Conservation (phyloP, 1,140 invertebrate species). For the Bombus superbus region DNA sequence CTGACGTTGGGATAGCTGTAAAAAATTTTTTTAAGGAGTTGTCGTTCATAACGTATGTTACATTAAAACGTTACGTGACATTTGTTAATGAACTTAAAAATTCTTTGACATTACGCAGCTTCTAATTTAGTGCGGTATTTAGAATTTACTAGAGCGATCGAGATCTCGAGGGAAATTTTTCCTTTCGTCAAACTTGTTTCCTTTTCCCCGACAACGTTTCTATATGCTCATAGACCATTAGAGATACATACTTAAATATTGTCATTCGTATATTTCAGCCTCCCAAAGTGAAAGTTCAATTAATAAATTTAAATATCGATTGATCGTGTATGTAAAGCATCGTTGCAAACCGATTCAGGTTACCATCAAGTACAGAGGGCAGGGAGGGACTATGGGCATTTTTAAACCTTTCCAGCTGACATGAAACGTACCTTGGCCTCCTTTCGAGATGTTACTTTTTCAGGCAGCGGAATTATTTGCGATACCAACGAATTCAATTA, state of each 20-base stretch:
- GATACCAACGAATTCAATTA: too few relatives aligned
- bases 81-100: too few relatives aligned
- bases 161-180: neutral
- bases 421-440: conserved; percentile 32
- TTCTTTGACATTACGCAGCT: too few relatives aligned
- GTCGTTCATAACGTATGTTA: too few relatives aligned
- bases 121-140: neutral
- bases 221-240: neutral
- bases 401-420: too few relatives aligned
- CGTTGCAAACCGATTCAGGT: neutral
- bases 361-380: neutral
- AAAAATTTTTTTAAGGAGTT: too few relatives aligned
- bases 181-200: neutral
- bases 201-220: neutral
- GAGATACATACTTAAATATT: neutral
- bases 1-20: too few relatives aligned
- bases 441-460: conserved; percentile 5
- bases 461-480: neutral
- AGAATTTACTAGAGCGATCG: neutral
- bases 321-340: too few relatives aligned
- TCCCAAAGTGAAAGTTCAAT: too few relatives aligned
- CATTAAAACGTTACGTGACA: too few relatives aligned
- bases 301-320: neutral
- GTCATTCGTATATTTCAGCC: neutral
- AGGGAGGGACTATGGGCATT: neutral